phyloP scores from a whole-genome alignment of 2,113 vertebrate species.

The Sciurus niger region DNA sequence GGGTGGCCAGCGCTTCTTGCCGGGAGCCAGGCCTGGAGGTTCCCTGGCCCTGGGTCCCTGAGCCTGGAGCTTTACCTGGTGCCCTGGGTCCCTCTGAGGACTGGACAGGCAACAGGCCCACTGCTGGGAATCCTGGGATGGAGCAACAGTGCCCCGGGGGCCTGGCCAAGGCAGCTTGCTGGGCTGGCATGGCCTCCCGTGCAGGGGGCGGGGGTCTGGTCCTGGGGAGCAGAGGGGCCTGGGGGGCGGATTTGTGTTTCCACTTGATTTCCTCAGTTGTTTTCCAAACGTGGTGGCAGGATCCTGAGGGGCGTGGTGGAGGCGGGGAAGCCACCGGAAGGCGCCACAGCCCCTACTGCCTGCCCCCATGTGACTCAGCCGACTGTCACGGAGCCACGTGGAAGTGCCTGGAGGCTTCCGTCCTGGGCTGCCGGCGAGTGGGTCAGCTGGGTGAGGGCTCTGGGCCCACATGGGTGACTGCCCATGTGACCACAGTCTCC shows the following conservation, averaged over 20 bases:
- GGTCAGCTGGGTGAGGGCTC: constrained; percentile 71
- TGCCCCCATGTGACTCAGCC: constrained; percentile 85
- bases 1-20: neutral
- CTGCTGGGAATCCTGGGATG: neutral
- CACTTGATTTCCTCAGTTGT: constrained; percentile 87
- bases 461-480: constrained; percentile 24
- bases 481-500: constrained; percentile 67
- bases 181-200: neutral
- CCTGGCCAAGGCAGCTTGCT: neutral
- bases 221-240: constrained; percentile 59
- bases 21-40: neutral
- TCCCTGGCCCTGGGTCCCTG: neutral
- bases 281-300: constrained; percentile 78
- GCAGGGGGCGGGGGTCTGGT: constrained; percentile 37
- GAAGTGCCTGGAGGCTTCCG: constrained; percentile 83
- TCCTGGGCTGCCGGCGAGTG: constrained; percentile 7
- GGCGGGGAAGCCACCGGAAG: constrained; percentile 72
- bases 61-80: no score
- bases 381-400: constrained; percentile 70
- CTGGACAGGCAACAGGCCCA: neutral
- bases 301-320: constrained; percentile 62
- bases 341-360: constrained; percentile 1
- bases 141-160: neutral
- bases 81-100: neutral
- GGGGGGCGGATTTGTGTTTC: constrained; percentile 77